Base-by-base conservation (phyloP, 2,113 vertebrate genomes). In the Ciconia stormi region DNA sequence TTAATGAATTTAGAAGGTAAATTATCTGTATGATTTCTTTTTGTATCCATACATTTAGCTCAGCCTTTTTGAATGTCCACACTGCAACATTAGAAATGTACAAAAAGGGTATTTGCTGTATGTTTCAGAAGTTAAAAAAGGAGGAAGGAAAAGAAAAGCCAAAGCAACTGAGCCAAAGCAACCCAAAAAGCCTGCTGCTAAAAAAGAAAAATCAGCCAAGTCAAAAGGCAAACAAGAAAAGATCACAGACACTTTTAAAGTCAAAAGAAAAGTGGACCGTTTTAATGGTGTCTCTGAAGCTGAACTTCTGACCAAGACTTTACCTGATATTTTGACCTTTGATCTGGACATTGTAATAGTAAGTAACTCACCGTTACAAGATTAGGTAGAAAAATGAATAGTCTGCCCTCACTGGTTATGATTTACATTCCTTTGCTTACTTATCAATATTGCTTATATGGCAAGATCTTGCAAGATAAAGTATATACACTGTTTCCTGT, bases 301-400 rank as follows among this genome's bases (percentile, higher is more conserved):
- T 29, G 99, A 99, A 70, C 99, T 99, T 93, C 97, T 99, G 97
- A 99, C 98, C 67, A 99, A 98, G 98, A 99, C 99, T 36, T 98
- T 99, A 32, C 99, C 99, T 16, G 99, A 99, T 95, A 99, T 99
- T 97, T 98, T 99, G 91, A 99, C 98, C 36, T 98, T 98, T 97
- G 99, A 99, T 97, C 97, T 99, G 97, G 99, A 99, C 95, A 99
- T 99, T 71, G 99, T 99, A 65, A 99, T 99, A 97, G 99, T 99
- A 98, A 99, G 99, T 97, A 85, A 70, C 38, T 91, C 50, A 55
- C 6, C 70, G 72, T 82, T 87, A 49, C 13, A 74, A 49, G 50
- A 40, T 67, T 5, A 80, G 42, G 69, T 66, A 50, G 77, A 76
- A 53, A 66, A 91, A 52, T 21, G 30, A 63, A 22, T 46, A 38